Evolutionary conservation across 2,888 invertebrate species (phyloP), one percentile per base, ranked within the genome.

Genomic region (Acanthosoma haemorrhoidale): DNA sequence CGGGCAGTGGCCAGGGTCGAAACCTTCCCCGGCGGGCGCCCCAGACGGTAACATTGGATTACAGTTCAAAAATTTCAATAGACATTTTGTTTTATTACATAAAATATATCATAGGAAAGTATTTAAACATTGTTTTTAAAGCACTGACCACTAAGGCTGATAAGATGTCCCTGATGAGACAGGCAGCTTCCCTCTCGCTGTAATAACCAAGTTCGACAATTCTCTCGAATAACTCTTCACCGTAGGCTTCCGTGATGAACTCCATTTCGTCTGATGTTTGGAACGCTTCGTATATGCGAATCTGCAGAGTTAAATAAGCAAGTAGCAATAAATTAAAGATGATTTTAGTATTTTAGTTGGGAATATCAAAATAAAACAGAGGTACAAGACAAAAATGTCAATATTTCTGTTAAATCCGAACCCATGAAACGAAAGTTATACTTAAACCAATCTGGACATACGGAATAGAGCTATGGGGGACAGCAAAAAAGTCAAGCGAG

Each of bases 201-300:
- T 82, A 83, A 74, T 81, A 81, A n/a, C 85, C 85, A 73, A 82
- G 80, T 11, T 82, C 80, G 39, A 84, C 83, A 66, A 85, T 82
- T 67, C 84, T 78, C 75, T 86, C 86, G 76, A 86, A 84, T 72
- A 86, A 80, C 76, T 86, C 85, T 4, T 85, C 86, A n/a, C 86
- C 86, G 6, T 82, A 83, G 1, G 85, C 85, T 77, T 86, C 85
- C 81, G 85, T 82, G 5, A 86, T 84, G 78, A 86, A 83, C 76
- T 83, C 84, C 31, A 84, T 79, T 75, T 81, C 80, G 64, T 79
- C 79, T 15, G 77, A 76, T 4, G 80, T 80, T 76, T 84, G 83
- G 71, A 79, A 80, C 68, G 84, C 84, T 76, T 85, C 84, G 67
- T 83, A 81, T 71, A 85, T 79, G 74, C 82, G 82, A 43, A 85